Conservation (phyloP, 2,797 vertebrate genomes). For the Chrysolophus pictus region DNA sequence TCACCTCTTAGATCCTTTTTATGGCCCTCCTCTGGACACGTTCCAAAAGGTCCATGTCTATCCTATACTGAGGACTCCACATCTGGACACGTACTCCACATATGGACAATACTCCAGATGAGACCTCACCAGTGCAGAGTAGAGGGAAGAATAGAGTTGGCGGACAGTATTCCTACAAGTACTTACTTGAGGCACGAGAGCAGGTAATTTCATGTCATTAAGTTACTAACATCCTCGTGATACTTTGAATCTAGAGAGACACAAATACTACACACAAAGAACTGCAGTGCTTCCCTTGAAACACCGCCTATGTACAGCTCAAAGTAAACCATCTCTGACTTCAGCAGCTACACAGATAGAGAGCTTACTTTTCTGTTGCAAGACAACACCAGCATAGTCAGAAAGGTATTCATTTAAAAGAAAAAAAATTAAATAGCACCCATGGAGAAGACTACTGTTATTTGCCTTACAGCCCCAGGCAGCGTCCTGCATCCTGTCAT, state of each 20-base stretch:
- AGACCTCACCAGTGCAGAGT: no score
- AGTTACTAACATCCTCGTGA: background rate
- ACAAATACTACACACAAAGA: background rate
- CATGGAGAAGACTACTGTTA: conserved; percentile 53
- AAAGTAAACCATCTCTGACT: accelerated
- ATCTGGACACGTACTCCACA: no score
- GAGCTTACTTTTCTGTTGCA: background rate
- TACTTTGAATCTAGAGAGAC: background rate
- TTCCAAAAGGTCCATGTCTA: no score
- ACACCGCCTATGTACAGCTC: background rate
- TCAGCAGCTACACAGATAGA: background rate
- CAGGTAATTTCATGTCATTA: background rate
- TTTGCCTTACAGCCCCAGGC: conserved; percentile 36
- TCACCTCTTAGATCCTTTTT: no score
- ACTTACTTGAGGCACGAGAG: background rate
- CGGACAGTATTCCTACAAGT: background rate
- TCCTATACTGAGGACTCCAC: no score
- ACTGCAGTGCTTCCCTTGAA: background rate
- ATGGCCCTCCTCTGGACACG: no score
- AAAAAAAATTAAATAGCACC: conserved; percentile 38
- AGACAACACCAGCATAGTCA: background rate
- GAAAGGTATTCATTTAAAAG: background rate
- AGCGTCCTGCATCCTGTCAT: conserved; percentile 50
- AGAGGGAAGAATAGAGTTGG: background rate
- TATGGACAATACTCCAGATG: no score